These are phyloP conservation scores for Corynorhinus townsendii DNA, from an alignment of 2,113 vertebrate genomes.

Conservation along the genomic window DNA sequence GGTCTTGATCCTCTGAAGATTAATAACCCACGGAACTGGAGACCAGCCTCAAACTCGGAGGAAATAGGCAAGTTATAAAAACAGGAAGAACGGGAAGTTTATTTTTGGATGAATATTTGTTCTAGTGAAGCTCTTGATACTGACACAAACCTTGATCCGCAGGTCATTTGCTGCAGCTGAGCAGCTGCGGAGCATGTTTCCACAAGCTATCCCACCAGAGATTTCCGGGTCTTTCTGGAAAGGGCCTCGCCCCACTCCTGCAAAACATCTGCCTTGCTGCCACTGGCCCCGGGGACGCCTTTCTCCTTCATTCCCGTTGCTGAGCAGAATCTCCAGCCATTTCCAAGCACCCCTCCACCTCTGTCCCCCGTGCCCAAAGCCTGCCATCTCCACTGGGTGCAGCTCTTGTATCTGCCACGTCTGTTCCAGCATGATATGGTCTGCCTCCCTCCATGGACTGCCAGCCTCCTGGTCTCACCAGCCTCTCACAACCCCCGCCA, in stretches of 20 bases:
- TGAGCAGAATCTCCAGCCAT: neutral
- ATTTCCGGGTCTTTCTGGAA: conserved; percentile 46
- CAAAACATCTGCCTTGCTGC: conserved; percentile 50
- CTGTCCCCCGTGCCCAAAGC: neutral
- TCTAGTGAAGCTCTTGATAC: conserved; percentile 77
- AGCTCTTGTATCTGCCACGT: neutral
- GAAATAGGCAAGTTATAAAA: conserved; percentile 82
- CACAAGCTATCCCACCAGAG: conserved; percentile 69
- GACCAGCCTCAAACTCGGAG: conserved; percentile 79
- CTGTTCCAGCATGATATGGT: neutral
- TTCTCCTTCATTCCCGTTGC: neutral
- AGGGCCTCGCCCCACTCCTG: conserved; percentile 59
- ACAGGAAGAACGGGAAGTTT: conserved; percentile 85
- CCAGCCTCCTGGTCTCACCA: neutral
- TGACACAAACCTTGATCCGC: conserved; percentile 77
- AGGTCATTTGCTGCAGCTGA: conserved; percentile 69
- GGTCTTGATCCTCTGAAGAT: conserved; percentile 83
- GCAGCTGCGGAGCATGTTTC: conserved; percentile 72
- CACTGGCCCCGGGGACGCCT: neutral
- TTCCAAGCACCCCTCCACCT: neutral
- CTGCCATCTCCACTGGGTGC: neutral
- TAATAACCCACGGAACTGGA: conserved; percentile 78
- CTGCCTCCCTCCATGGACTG: neutral
- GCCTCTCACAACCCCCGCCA: neutral
- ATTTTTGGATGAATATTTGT: conserved; percentile 85